Percentiles rank a stretch among this genome's conserved stretches.
These are phyloP conservation scores for Anorthoa munda DNA, from an alignment of 2,888 invertebrate species.

Conservation along the genomic window DNA sequence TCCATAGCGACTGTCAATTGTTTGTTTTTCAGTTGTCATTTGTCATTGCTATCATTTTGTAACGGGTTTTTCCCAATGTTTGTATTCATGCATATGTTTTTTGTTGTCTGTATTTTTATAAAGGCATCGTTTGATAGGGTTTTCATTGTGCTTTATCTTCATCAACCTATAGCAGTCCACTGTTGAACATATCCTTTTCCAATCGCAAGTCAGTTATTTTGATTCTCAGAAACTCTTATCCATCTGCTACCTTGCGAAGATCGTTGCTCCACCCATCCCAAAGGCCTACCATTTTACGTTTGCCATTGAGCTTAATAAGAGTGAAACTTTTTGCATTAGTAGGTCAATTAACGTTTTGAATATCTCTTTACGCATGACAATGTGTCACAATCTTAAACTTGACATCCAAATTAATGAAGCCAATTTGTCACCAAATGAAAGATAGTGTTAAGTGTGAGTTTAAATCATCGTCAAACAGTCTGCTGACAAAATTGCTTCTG, in stretches of 20 bases:
- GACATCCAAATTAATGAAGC: not conserved
- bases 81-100: not conserved
- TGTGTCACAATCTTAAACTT: not conserved
- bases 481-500: not conserved
- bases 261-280: too few species aligned
- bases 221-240: too few species aligned
- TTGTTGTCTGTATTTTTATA: not conserved
- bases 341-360: not conserved
- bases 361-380: not conserved
- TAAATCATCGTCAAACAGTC: not conserved
- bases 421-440: slow-evolving; percentile 1
- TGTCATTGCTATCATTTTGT: slow-evolving; percentile 8
- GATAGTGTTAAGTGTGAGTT: not conserved
- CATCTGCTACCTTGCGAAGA: too few species aligned
- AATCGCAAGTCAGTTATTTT: too few species aligned
- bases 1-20: slow-evolving; percentile 29
- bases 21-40: slow-evolving; percentile 36
- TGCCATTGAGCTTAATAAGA: not conserved
- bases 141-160: not conserved
- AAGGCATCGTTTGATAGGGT: not conserved
- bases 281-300: too few species aligned
- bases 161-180: not conserved
- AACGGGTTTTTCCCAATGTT: slow-evolving; percentile 19
- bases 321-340: not conserved
- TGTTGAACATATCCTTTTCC: too few species aligned